Base-by-base conservation (phyloP, 2,888 invertebrate species). In the Rhagophthalmus giganteus region DNA sequence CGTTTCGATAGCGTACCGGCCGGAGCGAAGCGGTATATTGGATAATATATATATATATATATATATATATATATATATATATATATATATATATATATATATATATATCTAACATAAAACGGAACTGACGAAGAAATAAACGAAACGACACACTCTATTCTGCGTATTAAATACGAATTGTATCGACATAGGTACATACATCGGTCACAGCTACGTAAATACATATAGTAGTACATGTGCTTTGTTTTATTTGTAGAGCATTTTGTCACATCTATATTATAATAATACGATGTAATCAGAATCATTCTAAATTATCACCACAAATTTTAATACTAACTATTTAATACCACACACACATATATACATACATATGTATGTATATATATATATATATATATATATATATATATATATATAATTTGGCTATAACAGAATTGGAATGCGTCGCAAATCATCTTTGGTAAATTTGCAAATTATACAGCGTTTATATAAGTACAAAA, bases 1-100 rank as follows among this genome's bases (percentile, higher is more conserved):
- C 51, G 53, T 54, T 58, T 57, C 55, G 55, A 54, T 54, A 57
- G 33, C 45, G 35, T 48, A 46, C 50, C 47, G 55, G 47, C 49
- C 47, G 27, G 24, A 41, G 46, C 39, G 8, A 34, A 25, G 26
- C 37, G 37, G 32, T 33, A 30, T 46, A 30, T 46, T 34, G 4
- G 20, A 7, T 20, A 7, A n/a, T n/a, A n/a, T n/a, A n/a, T n/a
- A n/a, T n/a, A n/a, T n/a, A n/a, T n/a, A n/a, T n/a, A n/a, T n/a
- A n/a, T n/a, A n/a, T n/a, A n/a, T n/a, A n/a, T n/a, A n/a, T n/a
- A n/a, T n/a, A n/a, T n/a, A n/a, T n/a, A n/a, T n/a, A n/a, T n/a
- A n/a, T n/a, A n/a, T n/a, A n/a, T n/a, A n/a, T n/a, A n/a, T n/a
- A n/a, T n/a, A n/a, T n/a, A n/a, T n/a, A n/a, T n/a, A n/a, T n/a